Conservation (phyloP, 2,113 vertebrate genomes). For the Psittacula cyanocephala region DNA sequence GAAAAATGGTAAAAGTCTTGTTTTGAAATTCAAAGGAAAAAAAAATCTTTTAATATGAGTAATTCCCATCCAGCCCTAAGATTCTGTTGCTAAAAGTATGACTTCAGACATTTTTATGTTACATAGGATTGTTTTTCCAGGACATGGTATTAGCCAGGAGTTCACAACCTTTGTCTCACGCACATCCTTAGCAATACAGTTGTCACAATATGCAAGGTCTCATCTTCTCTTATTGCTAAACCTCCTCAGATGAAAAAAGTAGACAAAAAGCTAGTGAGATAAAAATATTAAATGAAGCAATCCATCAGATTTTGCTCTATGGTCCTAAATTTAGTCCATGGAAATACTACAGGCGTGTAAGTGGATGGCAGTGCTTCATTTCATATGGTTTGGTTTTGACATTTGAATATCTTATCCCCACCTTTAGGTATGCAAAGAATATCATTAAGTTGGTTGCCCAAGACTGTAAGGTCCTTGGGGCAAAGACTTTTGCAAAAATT, state of each 20-base stretch:
- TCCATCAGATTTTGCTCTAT: background rate
- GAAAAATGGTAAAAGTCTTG: background rate
- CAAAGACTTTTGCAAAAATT: background rate
- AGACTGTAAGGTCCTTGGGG: background rate
- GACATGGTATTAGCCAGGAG: background rate
- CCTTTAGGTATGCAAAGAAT: background rate
- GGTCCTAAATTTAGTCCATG: background rate
- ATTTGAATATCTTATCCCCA: background rate
- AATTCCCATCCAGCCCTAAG: background rate
- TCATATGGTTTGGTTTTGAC: background rate
- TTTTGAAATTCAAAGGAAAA: background rate
- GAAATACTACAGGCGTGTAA: background rate
- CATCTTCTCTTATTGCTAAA: background rate
- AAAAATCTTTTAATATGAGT: background rate
- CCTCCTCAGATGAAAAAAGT: background rate
- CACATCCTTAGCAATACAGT: background rate
- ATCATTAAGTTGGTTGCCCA: background rate
- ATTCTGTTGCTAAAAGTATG: background rate
- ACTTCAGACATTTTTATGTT: background rate
- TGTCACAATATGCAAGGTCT: background rate
- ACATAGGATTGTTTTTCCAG: background rate
- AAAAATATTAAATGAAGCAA: background rate
- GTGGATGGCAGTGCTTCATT: background rate
- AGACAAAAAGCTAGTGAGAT: background rate
- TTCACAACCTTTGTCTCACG: background rate